Conservation (phyloP, 2,888 invertebrate genomes). For the Papilio protenor region DNA sequence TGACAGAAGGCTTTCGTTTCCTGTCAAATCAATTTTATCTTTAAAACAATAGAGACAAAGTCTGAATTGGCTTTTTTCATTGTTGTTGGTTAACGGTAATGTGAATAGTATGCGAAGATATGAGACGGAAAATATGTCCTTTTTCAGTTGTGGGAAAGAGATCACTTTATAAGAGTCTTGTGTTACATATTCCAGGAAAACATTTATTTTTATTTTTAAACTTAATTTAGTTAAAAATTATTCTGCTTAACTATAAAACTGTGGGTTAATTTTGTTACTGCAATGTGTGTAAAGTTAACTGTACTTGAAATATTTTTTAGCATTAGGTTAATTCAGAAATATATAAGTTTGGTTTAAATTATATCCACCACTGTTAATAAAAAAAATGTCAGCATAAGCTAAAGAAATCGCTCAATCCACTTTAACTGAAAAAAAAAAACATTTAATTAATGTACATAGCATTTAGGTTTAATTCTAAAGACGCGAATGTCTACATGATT, state of each 20-base stretch:
- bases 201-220: not conserved
- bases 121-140: conserved; percentile 63
- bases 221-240: not conserved
- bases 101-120: conserved; percentile 61
- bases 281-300: not conserved
- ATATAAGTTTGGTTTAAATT: not conserved
- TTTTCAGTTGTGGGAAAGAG: conserved; percentile 58
- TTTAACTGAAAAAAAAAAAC: not conserved
- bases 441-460: not conserved
- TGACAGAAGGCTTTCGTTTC: conserved; percentile 65
- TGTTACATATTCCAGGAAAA: conserved; percentile 49
- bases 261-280: not conserved
- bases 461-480: not conserved
- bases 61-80: conserved; percentile 43
- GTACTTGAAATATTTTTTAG: not conserved
- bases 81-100: conserved; percentile 49
- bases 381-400: not conserved
- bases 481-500: not conserved
- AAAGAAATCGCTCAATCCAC: not conserved
- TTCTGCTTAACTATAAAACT: not conserved
- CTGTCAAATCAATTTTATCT: conserved; percentile 52
- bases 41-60: conserved; percentile 48
- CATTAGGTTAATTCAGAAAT: not conserved
- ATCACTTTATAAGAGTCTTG: conserved; percentile 53
- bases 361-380: not conserved